phyloP scores from a whole-genome alignment of 2,888 invertebrate genomes.

The Cosmia trapezina region DNA sequence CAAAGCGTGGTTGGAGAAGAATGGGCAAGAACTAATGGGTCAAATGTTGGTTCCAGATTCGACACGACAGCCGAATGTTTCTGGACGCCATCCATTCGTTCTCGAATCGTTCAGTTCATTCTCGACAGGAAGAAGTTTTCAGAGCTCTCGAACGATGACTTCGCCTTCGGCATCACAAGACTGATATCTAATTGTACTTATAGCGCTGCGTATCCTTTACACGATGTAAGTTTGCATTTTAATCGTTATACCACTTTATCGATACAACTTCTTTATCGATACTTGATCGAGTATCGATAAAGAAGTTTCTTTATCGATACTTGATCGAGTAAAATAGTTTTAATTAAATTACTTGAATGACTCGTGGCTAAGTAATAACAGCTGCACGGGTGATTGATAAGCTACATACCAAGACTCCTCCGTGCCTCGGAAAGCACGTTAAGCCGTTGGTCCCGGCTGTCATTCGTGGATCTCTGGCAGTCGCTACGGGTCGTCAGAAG shows the following conservation, averaged over 20 bases:
- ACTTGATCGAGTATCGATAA: no score
- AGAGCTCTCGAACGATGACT: constrained; percentile 91
- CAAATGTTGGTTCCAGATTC: constrained; percentile 90
- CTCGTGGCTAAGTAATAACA: no score
- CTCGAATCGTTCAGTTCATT: constrained; percentile 97
- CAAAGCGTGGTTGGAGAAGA: neutral
- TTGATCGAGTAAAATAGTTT: no score
- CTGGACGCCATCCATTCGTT: constrained; percentile 96
- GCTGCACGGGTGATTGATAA: no score
- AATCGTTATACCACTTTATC: neutral
- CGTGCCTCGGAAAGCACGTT: no score
- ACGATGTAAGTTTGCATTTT: constrained; percentile 92
- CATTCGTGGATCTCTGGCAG: no score
- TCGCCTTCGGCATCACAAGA: constrained; percentile 95
- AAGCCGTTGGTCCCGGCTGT: no score
- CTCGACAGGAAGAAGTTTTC: constrained; percentile 96
- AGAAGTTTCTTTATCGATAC: no score
- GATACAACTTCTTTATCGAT: neutral
- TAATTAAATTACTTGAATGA: no score
- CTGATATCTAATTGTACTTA: constrained; percentile 94
- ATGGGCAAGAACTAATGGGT: neutral
- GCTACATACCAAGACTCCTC: no score
- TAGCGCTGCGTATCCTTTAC: constrained; percentile 95
- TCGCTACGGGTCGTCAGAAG: no score
- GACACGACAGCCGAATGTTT: constrained; percentile 95